A percentile compares a stretch with the other conserved stretches of the same genome.
Conservation (phyloP, 2,113 vertebrate species). For the Diglossa brunneiventris region DNA sequence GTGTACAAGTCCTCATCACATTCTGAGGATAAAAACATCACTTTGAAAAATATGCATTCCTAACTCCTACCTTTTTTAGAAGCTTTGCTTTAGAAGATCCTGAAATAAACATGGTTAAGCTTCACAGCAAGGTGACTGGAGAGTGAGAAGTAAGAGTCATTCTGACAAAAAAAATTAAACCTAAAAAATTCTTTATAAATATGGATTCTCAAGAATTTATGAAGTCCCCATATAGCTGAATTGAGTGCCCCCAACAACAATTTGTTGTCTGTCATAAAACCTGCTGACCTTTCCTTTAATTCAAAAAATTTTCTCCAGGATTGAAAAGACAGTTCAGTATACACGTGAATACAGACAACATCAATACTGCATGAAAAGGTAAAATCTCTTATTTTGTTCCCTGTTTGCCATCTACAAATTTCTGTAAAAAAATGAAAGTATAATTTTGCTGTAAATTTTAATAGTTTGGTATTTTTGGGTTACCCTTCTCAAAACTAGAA, state of each 20-base stretch:
- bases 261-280: background rate
- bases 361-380: background rate
- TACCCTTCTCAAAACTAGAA: background rate
- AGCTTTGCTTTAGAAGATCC: background rate
- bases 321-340: background rate
- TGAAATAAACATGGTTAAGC: background rate
- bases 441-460: accelerated
- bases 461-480: background rate
- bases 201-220: background rate
- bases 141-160: background rate
- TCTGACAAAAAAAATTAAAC: background rate
- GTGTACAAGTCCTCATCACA: background rate
- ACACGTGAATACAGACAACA: background rate
- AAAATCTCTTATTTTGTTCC: background rate
- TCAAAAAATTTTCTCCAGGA: background rate
- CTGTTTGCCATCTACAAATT: background rate
- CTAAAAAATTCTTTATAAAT: background rate
- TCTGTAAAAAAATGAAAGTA: background rate
- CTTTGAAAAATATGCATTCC: background rate
- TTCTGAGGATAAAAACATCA: background rate
- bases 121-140: background rate
- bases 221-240: background rate
- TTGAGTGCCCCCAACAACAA: background rate
- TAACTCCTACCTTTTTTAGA: background rate
- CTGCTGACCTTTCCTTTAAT: background rate